These are phyloP conservation scores for Acinonyx jubatus DNA, from an alignment of 2,113 vertebrate species.

Conservation along the genomic window DNA sequence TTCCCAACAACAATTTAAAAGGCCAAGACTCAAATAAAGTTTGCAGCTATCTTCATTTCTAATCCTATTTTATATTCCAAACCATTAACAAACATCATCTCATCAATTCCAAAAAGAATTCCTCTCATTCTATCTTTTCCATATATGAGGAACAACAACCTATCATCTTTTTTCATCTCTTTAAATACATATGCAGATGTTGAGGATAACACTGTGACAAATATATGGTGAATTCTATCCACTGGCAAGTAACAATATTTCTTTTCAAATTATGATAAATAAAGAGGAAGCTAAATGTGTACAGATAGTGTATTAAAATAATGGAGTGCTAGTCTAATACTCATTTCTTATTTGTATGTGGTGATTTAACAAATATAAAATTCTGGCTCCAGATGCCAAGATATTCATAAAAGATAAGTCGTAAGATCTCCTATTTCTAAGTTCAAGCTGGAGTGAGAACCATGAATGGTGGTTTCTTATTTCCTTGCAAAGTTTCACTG, in stretches of 20 bases:
- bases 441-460: not conserved
- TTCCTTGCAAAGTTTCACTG: not conserved
- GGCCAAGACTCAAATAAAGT: constrained; percentile 16
- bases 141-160: constrained; percentile 67
- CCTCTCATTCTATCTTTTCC: constrained; percentile 68
- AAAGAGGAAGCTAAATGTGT: constrained; percentile 81
- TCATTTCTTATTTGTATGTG: constrained; percentile 76
- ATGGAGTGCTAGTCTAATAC: constrained; percentile 74
- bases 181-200: constrained; percentile 84
- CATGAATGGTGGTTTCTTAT: not conserved
- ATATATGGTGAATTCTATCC: constrained; percentile 71
- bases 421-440: not conserved
- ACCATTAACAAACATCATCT: constrained; percentile 74
- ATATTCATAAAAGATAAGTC: constrained; percentile 51
- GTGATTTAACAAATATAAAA: constrained; percentile 79
- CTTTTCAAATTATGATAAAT: constrained; percentile 82
- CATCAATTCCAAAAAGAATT: constrained; percentile 70
- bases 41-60: constrained; percentile 48
- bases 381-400: constrained; percentile 62
- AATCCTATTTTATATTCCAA: constrained; percentile 67
- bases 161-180: constrained; percentile 55
- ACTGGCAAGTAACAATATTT: constrained; percentile 79
- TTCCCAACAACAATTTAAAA: constrained; percentile 46
- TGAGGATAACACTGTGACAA: constrained; percentile 75
- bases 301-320: constrained; percentile 76